Conservation (phyloP, 2,113 vertebrate genomes). For the Notothenia coriiceps region DNA sequence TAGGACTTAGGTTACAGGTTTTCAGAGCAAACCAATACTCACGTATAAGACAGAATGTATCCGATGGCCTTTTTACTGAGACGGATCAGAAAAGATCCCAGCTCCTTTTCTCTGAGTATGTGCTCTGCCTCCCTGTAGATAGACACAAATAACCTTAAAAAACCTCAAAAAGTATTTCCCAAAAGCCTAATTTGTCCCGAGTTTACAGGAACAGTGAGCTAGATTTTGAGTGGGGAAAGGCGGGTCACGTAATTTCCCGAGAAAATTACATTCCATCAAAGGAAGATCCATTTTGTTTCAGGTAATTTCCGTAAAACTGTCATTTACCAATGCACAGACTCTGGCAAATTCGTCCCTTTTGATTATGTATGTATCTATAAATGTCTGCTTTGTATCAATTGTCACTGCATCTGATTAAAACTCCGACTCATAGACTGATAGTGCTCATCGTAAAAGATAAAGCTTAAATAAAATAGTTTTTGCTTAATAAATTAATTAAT, state of each 20-base stretch:
- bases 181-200: conserved; percentile 2
- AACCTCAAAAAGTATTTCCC: neutral
- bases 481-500: neutral
- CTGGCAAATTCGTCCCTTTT: neutral
- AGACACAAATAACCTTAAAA: neutral
- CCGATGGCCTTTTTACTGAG: conserved; percentile 88
- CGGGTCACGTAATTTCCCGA: neutral
- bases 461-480: neutral
- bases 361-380: conserved; percentile 21
- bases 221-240: neutral
- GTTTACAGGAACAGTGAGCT: neutral
- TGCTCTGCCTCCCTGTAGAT: conserved; percentile 87
- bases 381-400: conserved; percentile 2
- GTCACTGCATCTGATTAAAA: neutral
- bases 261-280: conserved; percentile 19
- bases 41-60: conserved; percentile 92
- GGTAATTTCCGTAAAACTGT: conserved; percentile 26
- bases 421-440: neutral
- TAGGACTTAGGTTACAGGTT: neutral
- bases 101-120: conserved; percentile 82
- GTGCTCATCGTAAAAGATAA: neutral
- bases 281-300: conserved; percentile 30
- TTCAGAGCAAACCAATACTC: conserved; percentile 54
- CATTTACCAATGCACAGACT: neutral
- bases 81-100: conserved; percentile 89